Percentiles rank a stretch among this genome's conserved stretches.
phyloP scores from a whole-genome alignment of 2,797 vertebrate species.

The Carapus acus region DNA sequence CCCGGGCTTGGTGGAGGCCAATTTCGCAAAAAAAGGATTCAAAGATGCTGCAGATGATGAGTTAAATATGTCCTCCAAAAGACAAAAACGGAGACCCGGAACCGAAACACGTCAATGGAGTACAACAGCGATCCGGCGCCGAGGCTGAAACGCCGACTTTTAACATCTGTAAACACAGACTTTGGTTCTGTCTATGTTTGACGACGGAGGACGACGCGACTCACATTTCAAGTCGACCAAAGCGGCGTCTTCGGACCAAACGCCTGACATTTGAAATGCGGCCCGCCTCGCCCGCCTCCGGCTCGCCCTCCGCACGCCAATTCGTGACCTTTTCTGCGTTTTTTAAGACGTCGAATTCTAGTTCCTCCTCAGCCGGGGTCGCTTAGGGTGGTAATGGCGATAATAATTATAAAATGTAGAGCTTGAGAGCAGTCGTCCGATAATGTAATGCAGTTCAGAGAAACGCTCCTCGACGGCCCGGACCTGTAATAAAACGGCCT shows the following conservation, averaged over 20 bases:
- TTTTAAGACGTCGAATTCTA: too few species aligned
- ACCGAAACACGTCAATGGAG: too few species aligned
- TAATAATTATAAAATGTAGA: too few species aligned
- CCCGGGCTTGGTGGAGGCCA: constrained; percentile 41
- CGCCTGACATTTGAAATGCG: not conserved
- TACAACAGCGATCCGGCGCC: too few species aligned
- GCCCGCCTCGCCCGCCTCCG: too few species aligned
- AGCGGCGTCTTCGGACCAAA: constrained; percentile 14
- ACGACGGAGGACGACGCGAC: not conserved
- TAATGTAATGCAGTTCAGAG: too few species aligned
- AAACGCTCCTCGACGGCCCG: too few species aligned
- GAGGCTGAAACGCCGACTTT: not conserved
- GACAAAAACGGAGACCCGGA: constrained; percentile 33
- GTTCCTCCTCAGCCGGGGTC: too few species aligned
- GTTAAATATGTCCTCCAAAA: constrained; percentile 43
- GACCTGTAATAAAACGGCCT: not conserved
- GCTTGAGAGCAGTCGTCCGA: too few species aligned
- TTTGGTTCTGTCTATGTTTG: not conserved
- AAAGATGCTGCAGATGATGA: constrained; percentile 42
- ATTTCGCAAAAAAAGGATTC: constrained; percentile 33
- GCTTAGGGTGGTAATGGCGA: too few species aligned
- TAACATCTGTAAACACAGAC: not conserved
- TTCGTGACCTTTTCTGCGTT: not conserved
- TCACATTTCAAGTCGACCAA: too few species aligned
- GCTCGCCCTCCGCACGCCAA: not conserved